phyloP scores from a whole-genome alignment of 2,888 invertebrate genomes.

The Drosophila meridionalis region DNA sequence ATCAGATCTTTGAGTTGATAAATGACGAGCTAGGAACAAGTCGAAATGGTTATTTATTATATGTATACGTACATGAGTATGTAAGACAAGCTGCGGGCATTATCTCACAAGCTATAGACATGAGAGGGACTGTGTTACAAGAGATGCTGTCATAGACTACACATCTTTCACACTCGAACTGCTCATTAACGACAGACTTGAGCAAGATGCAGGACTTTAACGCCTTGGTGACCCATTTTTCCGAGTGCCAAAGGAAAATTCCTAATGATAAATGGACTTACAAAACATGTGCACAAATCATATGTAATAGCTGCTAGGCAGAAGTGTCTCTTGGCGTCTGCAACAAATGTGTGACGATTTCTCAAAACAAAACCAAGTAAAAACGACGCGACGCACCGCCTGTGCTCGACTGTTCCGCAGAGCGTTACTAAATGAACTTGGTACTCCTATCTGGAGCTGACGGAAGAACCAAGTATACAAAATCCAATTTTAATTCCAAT shows the following conservation, averaged over 20 bases:
- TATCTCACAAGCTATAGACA: not conserved
- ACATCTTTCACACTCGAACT: constrained; percentile 17
- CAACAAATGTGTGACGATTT: constrained; percentile 77
- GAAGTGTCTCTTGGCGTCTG: constrained; percentile 27
- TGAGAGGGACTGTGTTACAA: constrained; percentile 25
- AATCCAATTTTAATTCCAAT: not conserved
- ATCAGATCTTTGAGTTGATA: constrained; percentile 31
- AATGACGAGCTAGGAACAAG: constrained; percentile 31
- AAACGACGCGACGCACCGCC: no score
- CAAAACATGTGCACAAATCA: constrained; percentile 78
- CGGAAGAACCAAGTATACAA: not conserved
- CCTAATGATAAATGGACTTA: constrained; percentile 72
- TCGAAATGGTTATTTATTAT: constrained; percentile 33
- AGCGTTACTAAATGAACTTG: not conserved
- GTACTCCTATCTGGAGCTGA: not conserved
- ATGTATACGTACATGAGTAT: constrained; percentile 2
- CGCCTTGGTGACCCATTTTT: constrained; percentile 64
- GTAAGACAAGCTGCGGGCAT: not conserved
- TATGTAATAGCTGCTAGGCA: constrained; percentile 54
- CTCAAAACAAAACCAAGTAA: constrained; percentile 30
- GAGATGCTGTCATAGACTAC: constrained; percentile 9
- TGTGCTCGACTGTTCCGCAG: no score
- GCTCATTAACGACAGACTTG: constrained; percentile 18
- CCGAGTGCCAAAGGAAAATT: constrained; percentile 16
- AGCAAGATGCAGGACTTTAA: not conserved